phyloP scores from a whole-genome alignment of 1,140 invertebrate genomes.

The Papilio polyxenes region DNA sequence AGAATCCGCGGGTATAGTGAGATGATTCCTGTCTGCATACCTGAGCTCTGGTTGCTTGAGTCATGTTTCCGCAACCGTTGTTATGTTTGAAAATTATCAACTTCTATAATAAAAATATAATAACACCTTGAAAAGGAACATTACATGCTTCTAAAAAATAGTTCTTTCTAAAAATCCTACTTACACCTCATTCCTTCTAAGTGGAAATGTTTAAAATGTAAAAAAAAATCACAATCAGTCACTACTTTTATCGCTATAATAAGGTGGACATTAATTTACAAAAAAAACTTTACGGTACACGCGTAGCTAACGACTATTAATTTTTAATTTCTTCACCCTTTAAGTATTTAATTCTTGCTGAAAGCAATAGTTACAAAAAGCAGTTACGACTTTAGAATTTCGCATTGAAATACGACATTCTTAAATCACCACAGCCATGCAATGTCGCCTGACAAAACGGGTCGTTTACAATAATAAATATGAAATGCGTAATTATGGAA shows the following conservation, averaged over 20 bases:
- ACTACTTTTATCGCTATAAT: neutral
- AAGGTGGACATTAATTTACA: neutral
- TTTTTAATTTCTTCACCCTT: neutral
- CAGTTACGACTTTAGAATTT: neutral
- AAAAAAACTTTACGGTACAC: neutral
- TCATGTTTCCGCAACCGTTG: no score
- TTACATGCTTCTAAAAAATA: no score
- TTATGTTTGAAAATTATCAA: no score
- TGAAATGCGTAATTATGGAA: neutral
- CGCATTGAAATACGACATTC: neutral
- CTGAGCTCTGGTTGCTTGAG: no score
- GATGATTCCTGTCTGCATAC: no score
- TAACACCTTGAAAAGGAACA: no score
- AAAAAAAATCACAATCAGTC: neutral
- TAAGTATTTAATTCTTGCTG: neutral
- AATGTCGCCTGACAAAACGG: constrained; percentile 12
- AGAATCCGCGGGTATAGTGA: no score
- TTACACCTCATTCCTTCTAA: no score
- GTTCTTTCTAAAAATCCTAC: no score
- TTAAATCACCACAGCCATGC: constrained; percentile 1
- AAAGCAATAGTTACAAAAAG: neutral
- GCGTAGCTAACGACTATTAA: neutral
- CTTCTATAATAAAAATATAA: no score
- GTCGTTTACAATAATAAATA: constrained; percentile 12
- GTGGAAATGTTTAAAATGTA: no score